phyloP scores from a whole-genome alignment of 2,888 invertebrate genomes.

The Hyposoter dolosus region DNA sequence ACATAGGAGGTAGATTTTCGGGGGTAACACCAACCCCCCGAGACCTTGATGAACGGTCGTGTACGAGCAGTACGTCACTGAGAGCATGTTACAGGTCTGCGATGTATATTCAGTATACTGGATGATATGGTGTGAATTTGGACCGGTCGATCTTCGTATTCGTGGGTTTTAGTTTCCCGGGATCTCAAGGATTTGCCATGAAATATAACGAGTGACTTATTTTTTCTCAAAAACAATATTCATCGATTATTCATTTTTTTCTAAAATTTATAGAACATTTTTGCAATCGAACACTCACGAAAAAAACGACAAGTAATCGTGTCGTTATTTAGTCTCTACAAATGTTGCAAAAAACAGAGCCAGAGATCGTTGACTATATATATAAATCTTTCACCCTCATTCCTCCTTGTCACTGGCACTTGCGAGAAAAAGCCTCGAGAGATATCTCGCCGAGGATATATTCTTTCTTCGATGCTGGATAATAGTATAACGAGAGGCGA shows the following conservation, averaged over 20 bases:
- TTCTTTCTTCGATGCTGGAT: conserved; percentile 45
- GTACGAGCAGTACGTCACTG: conserved; percentile 75
- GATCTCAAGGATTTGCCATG: not conserved
- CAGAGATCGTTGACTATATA: conserved; percentile 52
- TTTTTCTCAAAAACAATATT: not conserved
- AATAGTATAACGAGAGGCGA: conserved; percentile 68
- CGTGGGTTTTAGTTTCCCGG: not conserved
- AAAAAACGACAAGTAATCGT: not conserved
- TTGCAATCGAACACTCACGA: not conserved
- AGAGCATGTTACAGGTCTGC: conserved; percentile 67
- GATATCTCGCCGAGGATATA: conserved; percentile 60
- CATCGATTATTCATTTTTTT: not conserved
- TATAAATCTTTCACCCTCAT: conserved; percentile 30
- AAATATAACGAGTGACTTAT: not conserved
- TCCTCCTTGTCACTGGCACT: conserved; percentile 41
- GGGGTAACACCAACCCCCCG: conserved; percentile 69
- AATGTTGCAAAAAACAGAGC: conserved; percentile 36
- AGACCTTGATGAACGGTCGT: conserved; percentile 76
- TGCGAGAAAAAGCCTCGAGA: conserved; percentile 53
- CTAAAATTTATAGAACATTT: not conserved
- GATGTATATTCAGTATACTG: conserved; percentile 31
- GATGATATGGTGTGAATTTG: conserved; percentile 20
- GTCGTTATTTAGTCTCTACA: not conserved
- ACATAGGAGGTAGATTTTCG: conserved; percentile 60
- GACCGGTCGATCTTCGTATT: conserved; percentile 1